phyloP scores from a whole-genome alignment of 2,797 vertebrate species.

The Tokudaia tokunoshimensis region DNA sequence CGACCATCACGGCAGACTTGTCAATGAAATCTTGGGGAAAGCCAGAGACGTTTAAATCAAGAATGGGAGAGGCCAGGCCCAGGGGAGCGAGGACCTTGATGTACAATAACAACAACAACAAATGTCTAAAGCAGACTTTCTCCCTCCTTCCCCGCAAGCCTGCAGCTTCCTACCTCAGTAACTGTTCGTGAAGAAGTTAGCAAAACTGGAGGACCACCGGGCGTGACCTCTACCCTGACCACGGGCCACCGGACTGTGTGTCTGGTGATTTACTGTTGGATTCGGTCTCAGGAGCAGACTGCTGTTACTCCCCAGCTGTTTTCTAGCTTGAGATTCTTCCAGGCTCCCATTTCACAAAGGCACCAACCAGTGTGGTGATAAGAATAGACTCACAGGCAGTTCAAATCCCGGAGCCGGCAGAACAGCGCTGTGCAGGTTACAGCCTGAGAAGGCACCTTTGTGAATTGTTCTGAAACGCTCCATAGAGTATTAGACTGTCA shows the following conservation, averaged over 20 bases:
- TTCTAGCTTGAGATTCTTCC: neutral
- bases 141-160: neutral
- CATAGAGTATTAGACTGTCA: neutral
- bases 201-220: neutral
- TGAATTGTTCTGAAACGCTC: neutral
- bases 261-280: too few relatives aligned
- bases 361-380: rapidly evolving
- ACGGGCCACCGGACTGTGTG: neutral
- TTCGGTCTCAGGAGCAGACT: too few relatives aligned
- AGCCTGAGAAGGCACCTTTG: neutral
- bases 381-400: neutral
- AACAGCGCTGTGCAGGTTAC: rapidly evolving
- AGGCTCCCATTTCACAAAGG: rapidly evolving
- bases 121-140: neutral
- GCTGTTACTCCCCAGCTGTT: neutral
- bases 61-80: neutral
- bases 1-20: neutral
- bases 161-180: neutral
- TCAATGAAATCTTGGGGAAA: neutral
- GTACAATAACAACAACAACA: neutral
- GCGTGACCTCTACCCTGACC: neutral
- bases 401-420: neutral
- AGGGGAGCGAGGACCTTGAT: neutral
- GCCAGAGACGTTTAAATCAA: neutral
- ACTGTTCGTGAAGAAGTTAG: too few relatives aligned